Evolutionary conservation across 1,140 invertebrate species (phyloP), one percentile per base, ranked within the genome.

Genomic region (Mycetomoellerius zeteki): DNA sequence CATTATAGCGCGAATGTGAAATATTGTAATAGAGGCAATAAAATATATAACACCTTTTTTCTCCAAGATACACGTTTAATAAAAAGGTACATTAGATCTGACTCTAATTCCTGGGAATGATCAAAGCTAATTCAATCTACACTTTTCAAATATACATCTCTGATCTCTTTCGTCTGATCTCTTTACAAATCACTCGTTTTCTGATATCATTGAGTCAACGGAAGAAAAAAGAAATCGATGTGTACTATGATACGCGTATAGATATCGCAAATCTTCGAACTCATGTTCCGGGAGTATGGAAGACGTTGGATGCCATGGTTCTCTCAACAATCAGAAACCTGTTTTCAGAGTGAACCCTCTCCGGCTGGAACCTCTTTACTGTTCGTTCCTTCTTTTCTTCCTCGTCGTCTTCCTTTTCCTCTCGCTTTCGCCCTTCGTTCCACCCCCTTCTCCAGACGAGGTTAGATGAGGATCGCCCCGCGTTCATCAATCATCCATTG

Each of bases 401-500:
- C 47, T 85, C 75, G 50, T 76, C 75, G 50, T 89, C 86, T 60
- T 77, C 84, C 88, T 88, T 82, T 84, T 81, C 75, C 72, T 64
- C 75, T 60, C 58, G 50, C 54, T 52, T 65, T 86, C 85, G 50
- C 76, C 62, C 77, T n/a, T 33, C 78, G 56, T 33, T 43, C 76
- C 52, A 52, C 33, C 54, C 76, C 30, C 50, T 82, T 19, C 73
- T 64, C 60, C 64, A 52, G 77, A 90, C 58, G 87, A 89, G 89
- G 86, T 92, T 86, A 91, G 89, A 90, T 89, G 90, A 89, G 89
- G 88, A 89, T 92, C 88, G 90, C 86, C 86, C 81, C 65, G 87
- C 89, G 92, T 91, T 93, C 92, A 92, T 93, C 93, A 89, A 93
- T 93, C 93, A 93, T 93, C 91, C 91, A 93, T 93, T 92, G 93